phyloP scores from a whole-genome alignment of 2,113 vertebrate species.

The Pangasianodon hypophthalmus region DNA sequence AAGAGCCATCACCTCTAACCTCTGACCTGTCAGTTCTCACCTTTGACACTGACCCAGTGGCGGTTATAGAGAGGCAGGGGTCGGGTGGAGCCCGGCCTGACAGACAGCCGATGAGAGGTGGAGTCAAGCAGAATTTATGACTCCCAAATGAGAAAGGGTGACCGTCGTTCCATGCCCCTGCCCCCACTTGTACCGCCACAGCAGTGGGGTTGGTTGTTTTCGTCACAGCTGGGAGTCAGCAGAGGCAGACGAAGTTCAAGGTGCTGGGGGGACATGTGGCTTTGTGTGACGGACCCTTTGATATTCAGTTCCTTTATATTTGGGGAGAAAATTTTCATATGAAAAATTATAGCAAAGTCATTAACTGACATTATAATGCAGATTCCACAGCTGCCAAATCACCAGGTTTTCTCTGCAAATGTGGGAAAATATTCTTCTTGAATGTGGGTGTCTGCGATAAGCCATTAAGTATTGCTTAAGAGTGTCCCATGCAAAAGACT shows the following conservation, averaged over 20 bases:
- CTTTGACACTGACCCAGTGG: constrained; percentile 53
- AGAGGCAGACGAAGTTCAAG: constrained; percentile 43
- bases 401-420: constrained; percentile 19
- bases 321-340: constrained; percentile 44
- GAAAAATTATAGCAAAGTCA: constrained; percentile 40
- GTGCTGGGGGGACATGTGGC: neutral
- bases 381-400: constrained; percentile 36
- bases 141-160: constrained; percentile 53
- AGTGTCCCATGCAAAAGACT: neutral
- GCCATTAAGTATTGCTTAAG: neutral
- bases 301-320: constrained; percentile 37
- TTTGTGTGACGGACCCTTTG: constrained; percentile 36
- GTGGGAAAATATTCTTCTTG: constrained; percentile 6
- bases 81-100: constrained; percentile 41
- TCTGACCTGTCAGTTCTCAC: constrained; percentile 62
- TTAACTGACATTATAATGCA: constrained; percentile 47
- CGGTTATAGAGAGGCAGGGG: constrained; percentile 42
- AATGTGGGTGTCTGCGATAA: neutral
- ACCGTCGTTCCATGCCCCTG: constrained; percentile 18
- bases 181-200: constrained; percentile 35
- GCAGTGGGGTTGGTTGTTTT: constrained; percentile 44
- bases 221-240: constrained; percentile 62
- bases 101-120: constrained; percentile 43
- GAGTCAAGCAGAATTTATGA: constrained; percentile 63
- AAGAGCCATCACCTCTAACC: constrained; percentile 54